Evolutionary conservation across 1,140 invertebrate genomes (phyloP).

Genomic region (Sminthurinus signatus): DNA sequence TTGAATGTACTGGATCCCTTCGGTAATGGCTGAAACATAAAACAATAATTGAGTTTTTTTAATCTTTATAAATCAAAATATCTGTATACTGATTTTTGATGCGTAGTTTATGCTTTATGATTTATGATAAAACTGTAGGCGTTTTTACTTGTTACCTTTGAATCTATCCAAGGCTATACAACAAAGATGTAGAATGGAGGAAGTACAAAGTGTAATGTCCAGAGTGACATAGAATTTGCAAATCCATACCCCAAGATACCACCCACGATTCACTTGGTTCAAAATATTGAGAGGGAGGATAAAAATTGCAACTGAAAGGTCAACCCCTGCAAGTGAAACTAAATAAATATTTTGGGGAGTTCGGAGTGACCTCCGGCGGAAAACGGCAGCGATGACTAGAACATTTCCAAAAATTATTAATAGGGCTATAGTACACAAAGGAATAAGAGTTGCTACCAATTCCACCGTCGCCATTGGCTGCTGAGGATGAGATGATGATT

Average conservation of each 20-base stretch:
- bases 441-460: background rate
- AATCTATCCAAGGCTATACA: conserved; percentile 52
- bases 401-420: conserved; percentile 26
- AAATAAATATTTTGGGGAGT: conserved; percentile 24
- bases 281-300: conserved; percentile 22
- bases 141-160: no score
- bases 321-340: conserved; percentile 15
- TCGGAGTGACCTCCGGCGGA: conserved; percentile 11
- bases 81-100: no score
- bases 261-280: background rate
- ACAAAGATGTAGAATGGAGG: conserved; percentile 84
- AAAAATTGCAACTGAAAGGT: conserved; percentile 18
- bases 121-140: no score
- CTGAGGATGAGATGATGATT: no score
- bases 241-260: background rate
- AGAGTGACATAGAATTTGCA: conserved; percentile 14
- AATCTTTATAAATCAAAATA: no score
- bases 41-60: no score
- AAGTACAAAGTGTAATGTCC: conserved; percentile 18
- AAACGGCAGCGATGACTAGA: conserved; percentile 21
- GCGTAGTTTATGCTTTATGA: no score
- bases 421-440: conserved; percentile 9
- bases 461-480: background rate
- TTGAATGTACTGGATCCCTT: conserved; percentile 55
- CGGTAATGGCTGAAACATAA: conserved; percentile 53